Conservation (phyloP, 1,140 invertebrate genomes). For the Meloidogyne chitwoodi region DNA sequence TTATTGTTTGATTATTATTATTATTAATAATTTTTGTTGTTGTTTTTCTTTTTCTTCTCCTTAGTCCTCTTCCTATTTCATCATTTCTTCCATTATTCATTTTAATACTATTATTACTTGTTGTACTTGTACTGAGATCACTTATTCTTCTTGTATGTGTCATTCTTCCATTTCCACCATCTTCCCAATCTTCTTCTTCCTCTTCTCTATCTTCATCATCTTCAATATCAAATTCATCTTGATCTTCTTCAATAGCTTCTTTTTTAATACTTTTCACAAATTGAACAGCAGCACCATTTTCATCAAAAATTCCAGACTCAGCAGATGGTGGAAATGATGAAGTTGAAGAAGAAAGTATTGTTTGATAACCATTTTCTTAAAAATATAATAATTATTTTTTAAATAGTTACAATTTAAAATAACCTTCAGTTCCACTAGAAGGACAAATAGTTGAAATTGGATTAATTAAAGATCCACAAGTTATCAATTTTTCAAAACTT, state of each 20-base stretch:
- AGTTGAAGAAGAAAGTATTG: not conserved
- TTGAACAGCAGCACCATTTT: conserved; percentile 4
- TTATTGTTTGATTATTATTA: not conserved
- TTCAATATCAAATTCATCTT: not conserved
- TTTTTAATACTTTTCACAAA: conserved; percentile 20
- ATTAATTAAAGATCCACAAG: not conserved
- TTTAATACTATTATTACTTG: not conserved
- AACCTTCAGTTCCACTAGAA: not conserved
- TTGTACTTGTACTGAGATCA: conserved; percentile 1
- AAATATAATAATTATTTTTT: not conserved
- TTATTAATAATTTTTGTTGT: no score
- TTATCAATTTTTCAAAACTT: not conserved
- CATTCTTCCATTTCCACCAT: not conserved
- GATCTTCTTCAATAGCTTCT: not conserved
- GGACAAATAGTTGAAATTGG: not conserved
- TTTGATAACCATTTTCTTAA: conserved; percentile 6
- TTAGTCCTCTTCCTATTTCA: not conserved
- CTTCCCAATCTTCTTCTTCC: not conserved
- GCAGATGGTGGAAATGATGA: conserved; percentile 1
- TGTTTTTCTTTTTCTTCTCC: not conserved
- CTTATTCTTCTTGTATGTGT: not conserved
- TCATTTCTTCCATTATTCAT: not conserved
- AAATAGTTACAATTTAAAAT: no score
- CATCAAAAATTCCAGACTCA: not conserved
- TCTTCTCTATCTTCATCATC: not conserved